Conservation (phyloP, 2,113 vertebrate species). For the Caranx melampygus region DNA sequence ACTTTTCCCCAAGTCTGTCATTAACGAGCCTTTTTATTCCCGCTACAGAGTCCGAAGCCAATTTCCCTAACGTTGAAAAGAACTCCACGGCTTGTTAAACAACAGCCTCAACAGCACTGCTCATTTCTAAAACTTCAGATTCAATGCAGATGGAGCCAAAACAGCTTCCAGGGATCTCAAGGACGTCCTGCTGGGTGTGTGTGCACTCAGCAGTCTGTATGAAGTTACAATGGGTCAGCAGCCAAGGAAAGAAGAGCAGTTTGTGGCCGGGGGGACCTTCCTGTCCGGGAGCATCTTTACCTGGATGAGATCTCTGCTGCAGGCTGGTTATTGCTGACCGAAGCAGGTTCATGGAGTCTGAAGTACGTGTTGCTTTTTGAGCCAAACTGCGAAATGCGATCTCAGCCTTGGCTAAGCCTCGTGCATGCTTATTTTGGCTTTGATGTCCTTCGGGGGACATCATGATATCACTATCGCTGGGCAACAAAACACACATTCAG, state of each 20-base stretch:
- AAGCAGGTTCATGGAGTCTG: not conserved
- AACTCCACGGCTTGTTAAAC: not conserved
- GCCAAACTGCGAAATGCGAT: conserved; percentile 30
- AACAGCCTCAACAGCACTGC: not conserved
- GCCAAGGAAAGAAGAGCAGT: conserved; percentile 16
- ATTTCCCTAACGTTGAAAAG: conserved; percentile 5
- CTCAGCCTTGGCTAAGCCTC: conserved; percentile 16
- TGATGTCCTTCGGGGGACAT: conserved; percentile 9
- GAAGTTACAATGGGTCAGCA: conserved; percentile 1
- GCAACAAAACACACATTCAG: conserved; percentile 24
- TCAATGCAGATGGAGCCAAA: conserved; percentile 14
- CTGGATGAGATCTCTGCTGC: conserved; percentile 11
- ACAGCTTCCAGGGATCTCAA: not conserved
- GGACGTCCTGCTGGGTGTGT: conserved; percentile 3
- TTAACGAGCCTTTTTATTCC: conserved; percentile 41
- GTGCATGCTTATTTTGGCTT: conserved; percentile 40
- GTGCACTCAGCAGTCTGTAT: conserved; percentile 6
- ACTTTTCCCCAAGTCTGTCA: conserved; percentile 20
- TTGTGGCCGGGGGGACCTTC: not conserved
- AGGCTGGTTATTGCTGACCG: conserved; percentile 7
- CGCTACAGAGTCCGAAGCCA: conserved; percentile 5
- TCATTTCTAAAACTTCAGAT: not conserved
- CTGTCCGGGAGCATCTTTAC: conserved; percentile 29
- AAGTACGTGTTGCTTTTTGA: conserved; percentile 5
- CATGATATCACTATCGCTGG: conserved; percentile 27